phyloP scores from a whole-genome alignment of 2,888 invertebrate species.

The Pyrrhia umbra region DNA sequence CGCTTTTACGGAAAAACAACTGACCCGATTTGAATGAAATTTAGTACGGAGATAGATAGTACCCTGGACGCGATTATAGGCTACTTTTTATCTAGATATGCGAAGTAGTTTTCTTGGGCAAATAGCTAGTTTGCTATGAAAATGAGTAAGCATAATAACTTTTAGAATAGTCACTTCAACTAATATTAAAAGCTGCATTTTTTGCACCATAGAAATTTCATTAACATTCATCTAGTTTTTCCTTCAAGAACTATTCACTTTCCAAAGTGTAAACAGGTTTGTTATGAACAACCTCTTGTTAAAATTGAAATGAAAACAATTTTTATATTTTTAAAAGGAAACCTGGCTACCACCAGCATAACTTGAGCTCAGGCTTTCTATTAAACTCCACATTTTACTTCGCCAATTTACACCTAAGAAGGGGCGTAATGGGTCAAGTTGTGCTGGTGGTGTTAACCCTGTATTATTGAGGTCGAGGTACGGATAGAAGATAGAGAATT shows the following conservation, averaged over 20 bases:
- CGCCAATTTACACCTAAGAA: slow-evolving; percentile 46
- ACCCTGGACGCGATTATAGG: no score
- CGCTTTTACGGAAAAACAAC: no score
- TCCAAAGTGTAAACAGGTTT: slow-evolving; percentile 67
- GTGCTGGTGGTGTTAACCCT: slow-evolving; percentile 61
- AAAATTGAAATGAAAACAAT: slow-evolving; percentile 71
- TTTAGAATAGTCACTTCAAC: no score
- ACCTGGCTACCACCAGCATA: slow-evolving; percentile 55
- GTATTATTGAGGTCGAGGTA: slow-evolving; percentile 63
- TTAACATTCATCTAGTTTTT: slow-evolving; percentile 34
- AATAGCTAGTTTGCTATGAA: no score
- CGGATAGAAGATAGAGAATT: slow-evolving; percentile 75
- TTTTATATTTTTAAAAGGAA: slow-evolving; percentile 76
- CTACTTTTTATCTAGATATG: no score
- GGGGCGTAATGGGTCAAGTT: slow-evolving; percentile 66
- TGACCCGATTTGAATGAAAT: no score
- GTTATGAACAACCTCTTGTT: slow-evolving; percentile 69
- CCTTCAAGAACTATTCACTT: slow-evolving; percentile 45
- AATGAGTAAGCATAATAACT: no score
- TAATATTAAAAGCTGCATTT: no score
- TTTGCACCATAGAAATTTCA: slow-evolving; percentile 19
- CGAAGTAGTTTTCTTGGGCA: no score
- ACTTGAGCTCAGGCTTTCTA: slow-evolving; percentile 62
- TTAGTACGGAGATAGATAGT: no score
- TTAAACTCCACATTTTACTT: slow-evolving; percentile 55